Evolutionary conservation across 1,140 invertebrate genomes (phyloP).

Genomic region (Heliothis virescens): DNA sequence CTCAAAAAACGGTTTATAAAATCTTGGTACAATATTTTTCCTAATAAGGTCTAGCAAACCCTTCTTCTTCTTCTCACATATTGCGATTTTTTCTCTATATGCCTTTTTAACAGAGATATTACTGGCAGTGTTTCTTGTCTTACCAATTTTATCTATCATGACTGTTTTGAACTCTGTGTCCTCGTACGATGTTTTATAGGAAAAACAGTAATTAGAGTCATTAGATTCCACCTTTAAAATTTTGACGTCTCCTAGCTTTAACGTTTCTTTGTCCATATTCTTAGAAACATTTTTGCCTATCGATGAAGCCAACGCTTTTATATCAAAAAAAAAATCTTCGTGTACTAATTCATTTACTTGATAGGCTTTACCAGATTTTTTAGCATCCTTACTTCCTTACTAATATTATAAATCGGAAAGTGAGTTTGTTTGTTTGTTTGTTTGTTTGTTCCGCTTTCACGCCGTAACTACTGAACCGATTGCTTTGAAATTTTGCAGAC

Average conservation of each 20-base stretch:
- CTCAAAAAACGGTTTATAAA: too few relatives aligned
- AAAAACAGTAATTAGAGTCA: constrained; percentile 13
- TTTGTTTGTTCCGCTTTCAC: too few relatives aligned
- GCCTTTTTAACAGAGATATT: constrained; percentile 29
- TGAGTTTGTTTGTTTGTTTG: too few relatives aligned
- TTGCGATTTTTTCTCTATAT: constrained; percentile 15
- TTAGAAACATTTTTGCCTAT: constrained; percentile 16
- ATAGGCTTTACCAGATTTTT: constrained; percentile 41
- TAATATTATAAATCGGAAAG: too few relatives aligned
- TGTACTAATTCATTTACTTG: constrained; percentile 39
- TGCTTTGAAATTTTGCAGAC: too few relatives aligned
- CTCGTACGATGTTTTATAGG: constrained; percentile 11
- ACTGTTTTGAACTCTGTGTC: constrained; percentile 16
- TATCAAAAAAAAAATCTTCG: constrained; percentile 40
- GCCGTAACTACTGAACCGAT: too few relatives aligned
- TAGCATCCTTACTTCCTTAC: too few relatives aligned
- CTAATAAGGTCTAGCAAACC: too few relatives aligned
- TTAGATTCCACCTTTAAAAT: constrained; percentile 6
- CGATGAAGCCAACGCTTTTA: constrained; percentile 21
- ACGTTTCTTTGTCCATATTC: constrained; percentile 32
- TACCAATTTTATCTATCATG: constrained; percentile 16
- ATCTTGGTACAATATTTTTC: too few relatives aligned
- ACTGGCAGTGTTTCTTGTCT: constrained; percentile 10
- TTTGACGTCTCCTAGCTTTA: constrained; percentile 15
- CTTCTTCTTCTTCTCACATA: neutral